phyloP scores from a whole-genome alignment of 2,113 vertebrate species.

The Mirza zaza region DNA sequence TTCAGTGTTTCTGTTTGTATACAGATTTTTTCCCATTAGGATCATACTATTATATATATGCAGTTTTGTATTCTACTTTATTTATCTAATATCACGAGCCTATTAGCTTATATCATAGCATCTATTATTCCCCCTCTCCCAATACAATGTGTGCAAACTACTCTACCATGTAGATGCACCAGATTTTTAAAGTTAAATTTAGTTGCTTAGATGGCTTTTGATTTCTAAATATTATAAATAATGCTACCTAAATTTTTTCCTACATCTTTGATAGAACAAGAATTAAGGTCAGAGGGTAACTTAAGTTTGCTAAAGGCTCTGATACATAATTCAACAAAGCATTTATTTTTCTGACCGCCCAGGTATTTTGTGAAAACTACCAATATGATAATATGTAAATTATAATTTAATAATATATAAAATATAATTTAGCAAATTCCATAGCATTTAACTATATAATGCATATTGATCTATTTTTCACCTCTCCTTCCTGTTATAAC shows the following conservation, averaged over 20 bases:
- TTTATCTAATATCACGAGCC: neutral
- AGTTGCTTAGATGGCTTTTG: neutral
- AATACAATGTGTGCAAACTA: neutral
- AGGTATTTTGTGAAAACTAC: neutral
- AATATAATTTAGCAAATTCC: neutral
- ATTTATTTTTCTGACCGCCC: neutral
- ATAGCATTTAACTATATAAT: neutral
- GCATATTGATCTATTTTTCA: neutral
- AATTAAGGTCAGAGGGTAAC: neutral
- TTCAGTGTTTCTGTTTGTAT: neutral
- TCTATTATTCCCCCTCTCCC: neutral
- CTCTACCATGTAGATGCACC: neutral
- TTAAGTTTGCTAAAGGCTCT: neutral
- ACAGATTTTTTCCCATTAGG: neutral
- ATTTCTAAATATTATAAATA: neutral
- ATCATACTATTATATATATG: neutral
- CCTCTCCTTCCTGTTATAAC: neutral
- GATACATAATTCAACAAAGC: neutral
- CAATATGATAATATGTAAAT: neutral
- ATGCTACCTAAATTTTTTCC: neutral
- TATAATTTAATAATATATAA: too few relatives aligned
- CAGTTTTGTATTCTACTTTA: neutral
- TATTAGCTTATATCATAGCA: neutral
- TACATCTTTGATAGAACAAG: neutral
- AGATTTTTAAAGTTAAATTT: neutral